These are phyloP conservation scores for Tachysurus fulvidraco DNA, from an alignment of 2,113 vertebrate species.

Conservation along the genomic window DNA sequence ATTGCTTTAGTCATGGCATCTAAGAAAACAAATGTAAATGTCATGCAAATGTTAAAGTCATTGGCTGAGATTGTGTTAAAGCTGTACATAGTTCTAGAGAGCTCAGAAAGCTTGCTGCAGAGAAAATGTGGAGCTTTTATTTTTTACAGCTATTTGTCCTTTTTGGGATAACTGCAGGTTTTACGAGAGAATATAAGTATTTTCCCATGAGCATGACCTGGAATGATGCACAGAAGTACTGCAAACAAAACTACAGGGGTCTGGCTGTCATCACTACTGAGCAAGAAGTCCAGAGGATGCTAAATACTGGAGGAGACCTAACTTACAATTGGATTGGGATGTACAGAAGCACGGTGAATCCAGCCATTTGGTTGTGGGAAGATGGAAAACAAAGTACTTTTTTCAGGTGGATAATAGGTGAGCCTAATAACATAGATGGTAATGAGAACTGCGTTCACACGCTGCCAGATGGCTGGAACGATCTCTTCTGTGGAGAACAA, in stretches of 20 bases:
- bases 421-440: rapidly evolving
- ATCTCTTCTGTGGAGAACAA: background rate
- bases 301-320: rapidly evolving
- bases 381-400: background rate
- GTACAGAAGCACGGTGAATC: background rate
- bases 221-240: background rate
- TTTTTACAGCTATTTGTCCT: background rate
- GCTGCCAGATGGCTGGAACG: background rate
- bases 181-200: background rate
- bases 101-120: too few species aligned
- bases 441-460: background rate
- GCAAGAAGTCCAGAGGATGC: background rate
- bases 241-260: background rate
- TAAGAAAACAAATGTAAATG: too few species aligned
- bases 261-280: background rate
- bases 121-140: too few species aligned
- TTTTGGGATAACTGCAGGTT: background rate
- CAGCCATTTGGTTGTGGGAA: background rate
- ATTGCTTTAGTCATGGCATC: too few species aligned
- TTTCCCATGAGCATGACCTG: background rate
- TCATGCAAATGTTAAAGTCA: too few species aligned
- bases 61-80: too few species aligned
- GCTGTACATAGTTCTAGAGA: too few species aligned
- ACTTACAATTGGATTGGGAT: background rate
- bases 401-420: rapidly evolving